Conservation (phyloP, 2,888 invertebrate species). For the Drosophila mimica region DNA sequence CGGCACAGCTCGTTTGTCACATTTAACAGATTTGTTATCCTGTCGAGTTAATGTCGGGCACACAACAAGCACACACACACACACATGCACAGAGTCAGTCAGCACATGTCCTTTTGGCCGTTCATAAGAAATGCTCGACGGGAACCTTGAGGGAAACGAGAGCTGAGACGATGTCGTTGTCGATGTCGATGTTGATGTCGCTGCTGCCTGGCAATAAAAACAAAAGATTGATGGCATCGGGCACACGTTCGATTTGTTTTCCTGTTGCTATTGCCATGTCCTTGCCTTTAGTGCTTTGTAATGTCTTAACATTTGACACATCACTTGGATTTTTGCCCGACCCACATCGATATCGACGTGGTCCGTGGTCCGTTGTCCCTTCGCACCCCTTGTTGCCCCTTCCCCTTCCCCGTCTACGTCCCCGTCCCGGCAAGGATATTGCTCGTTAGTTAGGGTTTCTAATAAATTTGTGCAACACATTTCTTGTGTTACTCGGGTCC, state of each 20-base stretch:
- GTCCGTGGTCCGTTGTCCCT: not conserved
- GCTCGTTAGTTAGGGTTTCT: slow-evolving; percentile 82
- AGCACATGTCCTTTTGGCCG: slow-evolving; percentile 52
- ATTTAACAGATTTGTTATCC: slow-evolving; percentile 85
- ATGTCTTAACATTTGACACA: slow-evolving; percentile 84
- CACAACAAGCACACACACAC: slow-evolving; percentile 57
- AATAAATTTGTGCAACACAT: slow-evolving; percentile 82
- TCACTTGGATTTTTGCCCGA: slow-evolving; percentile 75
- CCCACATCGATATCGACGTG: slow-evolving; percentile 51
- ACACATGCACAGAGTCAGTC: slow-evolving; percentile 25
- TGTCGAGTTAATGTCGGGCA: slow-evolving; percentile 84
- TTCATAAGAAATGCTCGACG: slow-evolving; percentile 69
- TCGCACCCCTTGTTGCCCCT: not conserved
- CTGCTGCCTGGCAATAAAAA: slow-evolving; percentile 75
- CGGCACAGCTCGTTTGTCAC: slow-evolving; percentile 83
- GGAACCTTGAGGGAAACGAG: slow-evolving; percentile 50
- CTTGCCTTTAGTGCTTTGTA: slow-evolving; percentile 80
- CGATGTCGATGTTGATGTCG: slow-evolving; percentile 29
- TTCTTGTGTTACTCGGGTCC: slow-evolving; percentile 49
- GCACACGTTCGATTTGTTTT: slow-evolving; percentile 82
- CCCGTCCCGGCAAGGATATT: slow-evolving; percentile 65
- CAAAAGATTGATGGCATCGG: slow-evolving; percentile 82
- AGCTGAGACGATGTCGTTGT: slow-evolving; percentile 16
- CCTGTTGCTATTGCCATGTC: slow-evolving; percentile 75
- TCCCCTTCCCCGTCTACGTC: not conserved